Conservation (phyloP, 2,113 vertebrate species). For the Ancistrus triradiatus region DNA sequence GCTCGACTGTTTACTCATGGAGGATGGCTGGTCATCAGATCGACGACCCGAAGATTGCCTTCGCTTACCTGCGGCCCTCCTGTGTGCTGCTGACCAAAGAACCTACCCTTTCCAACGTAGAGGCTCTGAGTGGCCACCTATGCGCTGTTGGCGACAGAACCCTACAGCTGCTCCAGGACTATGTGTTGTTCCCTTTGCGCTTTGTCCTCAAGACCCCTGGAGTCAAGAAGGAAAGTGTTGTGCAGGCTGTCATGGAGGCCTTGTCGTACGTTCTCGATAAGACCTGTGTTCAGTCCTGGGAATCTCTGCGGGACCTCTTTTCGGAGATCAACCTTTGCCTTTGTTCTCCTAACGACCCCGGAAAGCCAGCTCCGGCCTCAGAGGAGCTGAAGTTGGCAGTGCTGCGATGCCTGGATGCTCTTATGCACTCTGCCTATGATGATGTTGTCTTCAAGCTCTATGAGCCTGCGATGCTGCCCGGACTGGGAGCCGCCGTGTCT, state of each 20-base stretch:
- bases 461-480: slow-evolving; percentile 75
- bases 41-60: slow-evolving; percentile 80
- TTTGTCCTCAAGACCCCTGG: slow-evolving; percentile 79
- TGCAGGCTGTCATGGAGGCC: slow-evolving; percentile 75
- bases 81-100: slow-evolving; percentile 82
- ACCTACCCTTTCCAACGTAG: slow-evolving; percentile 74
- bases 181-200: slow-evolving; percentile 87
- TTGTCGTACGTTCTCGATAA: slow-evolving; percentile 72
- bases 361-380: slow-evolving; percentile 59
- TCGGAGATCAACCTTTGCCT: slow-evolving; percentile 85
- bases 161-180: slow-evolving; percentile 89
- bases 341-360: slow-evolving; percentile 61
- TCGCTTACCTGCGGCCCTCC: slow-evolving; percentile 80
- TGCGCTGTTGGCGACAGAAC: slow-evolving; percentile 69
- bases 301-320: slow-evolving; percentile 79
- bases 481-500: slow-evolving; percentile 81
- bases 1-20: not conserved
- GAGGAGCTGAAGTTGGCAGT: slow-evolving; percentile 83
- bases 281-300: slow-evolving; percentile 76
- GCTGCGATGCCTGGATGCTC: slow-evolving; percentile 69
- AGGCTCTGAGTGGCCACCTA: slow-evolving; percentile 66
- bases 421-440: slow-evolving; percentile 78
- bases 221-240: slow-evolving; percentile 69
- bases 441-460: slow-evolving; percentile 77
- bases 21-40: slow-evolving; percentile 69